These are phyloP conservation scores for Columba guinea DNA, from an alignment of 2,797 vertebrate genomes.

Conservation along the genomic window DNA sequence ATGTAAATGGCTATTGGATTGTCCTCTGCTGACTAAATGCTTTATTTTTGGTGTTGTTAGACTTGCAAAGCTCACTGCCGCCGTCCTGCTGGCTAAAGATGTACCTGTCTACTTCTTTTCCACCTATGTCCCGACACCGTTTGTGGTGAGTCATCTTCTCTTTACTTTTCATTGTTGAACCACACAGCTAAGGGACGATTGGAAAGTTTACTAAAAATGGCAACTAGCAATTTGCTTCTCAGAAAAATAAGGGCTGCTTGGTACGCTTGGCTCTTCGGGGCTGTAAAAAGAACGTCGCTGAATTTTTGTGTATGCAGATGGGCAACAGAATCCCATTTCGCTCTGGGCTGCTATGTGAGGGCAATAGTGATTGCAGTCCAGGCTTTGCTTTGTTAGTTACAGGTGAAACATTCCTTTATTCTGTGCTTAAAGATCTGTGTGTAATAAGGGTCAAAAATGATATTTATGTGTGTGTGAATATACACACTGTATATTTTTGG, in stretches of 20 bases:
- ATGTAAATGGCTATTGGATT: neutral
- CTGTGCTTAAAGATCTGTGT: neutral
- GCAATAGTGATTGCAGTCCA: neutral
- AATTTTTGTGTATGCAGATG: neutral
- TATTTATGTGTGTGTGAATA: neutral
- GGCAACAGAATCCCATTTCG: neutral
- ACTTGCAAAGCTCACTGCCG: constrained; percentile 88
- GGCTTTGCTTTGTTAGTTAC: neutral
- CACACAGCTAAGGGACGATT: neutral
- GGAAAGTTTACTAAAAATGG: neutral
- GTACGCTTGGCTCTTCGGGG: neutral
- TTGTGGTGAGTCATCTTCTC: constrained; percentile 86
- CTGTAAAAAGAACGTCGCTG: fast-evolving
- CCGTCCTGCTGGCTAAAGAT: constrained; percentile 88
- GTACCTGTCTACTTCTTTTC: constrained; percentile 93
- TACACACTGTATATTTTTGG: neutral
- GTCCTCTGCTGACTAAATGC: neutral
- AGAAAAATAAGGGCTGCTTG: neutral
- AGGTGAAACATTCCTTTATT: neutral
- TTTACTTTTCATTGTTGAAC: neutral
- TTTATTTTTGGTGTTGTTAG: constrained; percentile 67
- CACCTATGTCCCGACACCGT: constrained; percentile 91
- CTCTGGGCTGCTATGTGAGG: fast-evolving
- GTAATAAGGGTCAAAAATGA: neutral
- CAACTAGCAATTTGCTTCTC: neutral